phyloP scores from a whole-genome alignment of 2,888 invertebrate genomes.

The Suillia variegata region DNA sequence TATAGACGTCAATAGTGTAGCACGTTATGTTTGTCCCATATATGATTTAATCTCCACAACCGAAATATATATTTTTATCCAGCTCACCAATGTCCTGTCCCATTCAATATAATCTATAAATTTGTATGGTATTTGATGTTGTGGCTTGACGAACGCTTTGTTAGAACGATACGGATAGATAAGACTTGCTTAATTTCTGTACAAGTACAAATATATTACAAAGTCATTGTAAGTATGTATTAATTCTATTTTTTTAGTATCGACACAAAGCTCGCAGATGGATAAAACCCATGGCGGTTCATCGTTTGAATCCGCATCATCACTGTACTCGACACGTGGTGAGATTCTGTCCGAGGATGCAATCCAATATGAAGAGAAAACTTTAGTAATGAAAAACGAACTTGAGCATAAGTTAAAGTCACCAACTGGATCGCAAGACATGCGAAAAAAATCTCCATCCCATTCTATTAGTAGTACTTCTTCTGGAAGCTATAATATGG shows the following conservation, averaged over 20 bases:
- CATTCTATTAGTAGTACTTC: constrained; percentile 67
- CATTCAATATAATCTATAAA: too few relatives aligned
- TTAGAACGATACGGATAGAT: background rate
- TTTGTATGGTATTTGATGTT: constrained; percentile 57
- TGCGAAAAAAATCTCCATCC: constrained; percentile 60
- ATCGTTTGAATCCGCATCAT: constrained; percentile 87
- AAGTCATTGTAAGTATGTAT: too few relatives aligned
- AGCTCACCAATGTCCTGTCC: too few relatives aligned
- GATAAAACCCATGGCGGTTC: constrained; percentile 74
- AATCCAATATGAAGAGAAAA: constrained; percentile 60
- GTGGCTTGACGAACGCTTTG: constrained; percentile 56
- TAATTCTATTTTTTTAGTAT: constrained; percentile 40
- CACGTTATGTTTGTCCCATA: constrained; percentile 21
- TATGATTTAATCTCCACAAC: too few relatives aligned
- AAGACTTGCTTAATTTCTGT: background rate
- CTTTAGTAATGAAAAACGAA: constrained; percentile 10
- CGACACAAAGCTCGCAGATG: constrained; percentile 62
- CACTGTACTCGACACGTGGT: constrained; percentile 78
- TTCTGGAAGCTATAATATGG: constrained; percentile 66
- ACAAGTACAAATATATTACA: background rate
- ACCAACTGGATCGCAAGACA: constrained; percentile 33
- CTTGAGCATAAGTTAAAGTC: constrained; percentile 33
- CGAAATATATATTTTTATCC: too few relatives aligned
- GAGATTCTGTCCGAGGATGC: constrained; percentile 71
- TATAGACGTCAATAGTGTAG: constrained; percentile 23